phyloP scores from a whole-genome alignment of 2,888 invertebrate genomes.

The Digitonthophagus gazella region DNA sequence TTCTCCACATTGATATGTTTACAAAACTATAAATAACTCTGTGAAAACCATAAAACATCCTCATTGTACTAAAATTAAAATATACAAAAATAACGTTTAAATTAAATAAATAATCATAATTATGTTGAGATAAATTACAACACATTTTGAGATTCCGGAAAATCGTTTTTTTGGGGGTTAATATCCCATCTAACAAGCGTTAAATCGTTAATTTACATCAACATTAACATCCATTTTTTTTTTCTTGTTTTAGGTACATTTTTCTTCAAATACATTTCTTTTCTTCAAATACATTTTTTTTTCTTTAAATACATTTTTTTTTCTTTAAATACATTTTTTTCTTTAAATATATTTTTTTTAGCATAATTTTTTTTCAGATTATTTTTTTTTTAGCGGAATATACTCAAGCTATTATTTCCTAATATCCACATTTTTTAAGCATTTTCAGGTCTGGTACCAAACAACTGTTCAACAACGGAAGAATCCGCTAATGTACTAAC shows the following conservation, averaged over 20 bases:
- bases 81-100: background rate
- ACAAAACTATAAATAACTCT: background rate
- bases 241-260: too few species aligned
- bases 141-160: background rate
- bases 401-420: background rate
- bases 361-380: background rate
- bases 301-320: too few species aligned
- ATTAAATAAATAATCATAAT: slow-evolving; percentile 7
- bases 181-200: background rate
- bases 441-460: slow-evolving; percentile 63
- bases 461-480: slow-evolving; percentile 77
- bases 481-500: slow-evolving; percentile 92
- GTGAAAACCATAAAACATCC: background rate
- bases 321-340: too few species aligned
- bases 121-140: background rate
- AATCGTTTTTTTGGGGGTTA: background rate
- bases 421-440: slow-evolving; percentile 31
- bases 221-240: too few species aligned
- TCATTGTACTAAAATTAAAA: background rate
- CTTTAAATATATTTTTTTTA: slow-evolving; percentile 1
- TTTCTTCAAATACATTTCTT: too few species aligned
- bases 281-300: too few species aligned
- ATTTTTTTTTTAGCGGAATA: slow-evolving; percentile 3
- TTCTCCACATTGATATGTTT: background rate
- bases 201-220: background rate